Evolutionary conservation across 2,888 invertebrate species (phyloP), one percentile per base, ranked within the genome.

Genomic region (Liodrosophila aerea): DNA sequence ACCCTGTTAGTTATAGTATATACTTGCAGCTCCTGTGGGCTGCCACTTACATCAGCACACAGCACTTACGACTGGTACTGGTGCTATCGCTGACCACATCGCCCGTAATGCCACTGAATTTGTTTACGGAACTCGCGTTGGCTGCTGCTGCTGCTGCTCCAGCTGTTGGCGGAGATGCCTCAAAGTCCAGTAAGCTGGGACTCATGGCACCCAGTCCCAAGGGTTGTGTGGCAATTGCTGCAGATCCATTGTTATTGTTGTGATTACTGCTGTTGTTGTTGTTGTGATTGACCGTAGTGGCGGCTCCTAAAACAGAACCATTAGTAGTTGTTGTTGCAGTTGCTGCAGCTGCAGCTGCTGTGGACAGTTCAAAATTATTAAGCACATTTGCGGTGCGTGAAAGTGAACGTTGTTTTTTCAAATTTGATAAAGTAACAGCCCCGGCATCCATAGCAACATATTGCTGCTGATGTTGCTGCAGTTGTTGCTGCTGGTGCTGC

Each of bases 371-470:
- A 22, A 78, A 85, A 78, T 85, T 78, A 44, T 72, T 78, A 59
- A 78, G 83, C 53, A 89, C 91, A 85, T 90, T 91, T 18, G 85
- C 78, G 80, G 91, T 92, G 80, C 96, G 92, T 80, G 94, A 95
- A 85, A 95, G 95, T 66, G 96, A 93, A 69, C 98, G 92, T 88
- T 97, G 97, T 90, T 97, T 97, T 91, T 98, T 98, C 89, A 98
- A 92, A 90, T 98, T 97, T 50, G 97, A 95, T 80, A 98, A 92
- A 46, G 97, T 97, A 68, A 90, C 89, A 71, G 89, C 88, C 51
- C 74, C 58, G 34, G 70, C 66, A 60, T 82, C 86, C 52, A 86
- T 58, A 39, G 69, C 80, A 75, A 78, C 83, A 77, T 82, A 75
- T 59, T 84, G 86, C 64, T 74, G 73, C 46, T 63, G 70, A 29